These are phyloP conservation scores for Zaprionus capensis DNA, from an alignment of 1,140 invertebrate species.

Conservation along the genomic window DNA sequence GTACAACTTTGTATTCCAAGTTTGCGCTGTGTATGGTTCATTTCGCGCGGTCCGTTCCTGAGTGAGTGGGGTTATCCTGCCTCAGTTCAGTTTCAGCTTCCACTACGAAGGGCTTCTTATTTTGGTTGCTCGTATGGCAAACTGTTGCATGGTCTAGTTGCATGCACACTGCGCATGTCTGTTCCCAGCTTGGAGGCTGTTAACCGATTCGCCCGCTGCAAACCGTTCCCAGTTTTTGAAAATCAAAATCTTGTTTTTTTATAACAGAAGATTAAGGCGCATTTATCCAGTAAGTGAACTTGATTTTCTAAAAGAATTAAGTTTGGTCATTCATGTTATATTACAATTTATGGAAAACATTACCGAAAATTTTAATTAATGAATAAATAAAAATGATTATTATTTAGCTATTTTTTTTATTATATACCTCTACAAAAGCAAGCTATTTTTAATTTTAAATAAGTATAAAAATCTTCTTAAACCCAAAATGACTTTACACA, in stretches of 20 bases:
- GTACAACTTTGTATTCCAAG: slow-evolving; percentile 20
- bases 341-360: neutral
- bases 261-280: neutral
- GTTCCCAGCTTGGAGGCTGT: slow-evolving; percentile 42
- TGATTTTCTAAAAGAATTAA: no score
- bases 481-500: no score
- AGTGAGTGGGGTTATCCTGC: slow-evolving; percentile 16
- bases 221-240: slow-evolving; percentile 63
- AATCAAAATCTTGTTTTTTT: slow-evolving; percentile 4
- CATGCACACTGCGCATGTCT: slow-evolving; percentile 48
- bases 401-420: neutral
- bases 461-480: no score
- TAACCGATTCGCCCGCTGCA: slow-evolving; percentile 52
- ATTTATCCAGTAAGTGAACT: no score
- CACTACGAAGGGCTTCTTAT: neutral
- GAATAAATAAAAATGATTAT: neutral
- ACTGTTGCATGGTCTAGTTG: slow-evolving; percentile 55
- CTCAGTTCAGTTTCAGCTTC: slow-evolving; percentile 39
- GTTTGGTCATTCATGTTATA: no score
- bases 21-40: slow-evolving; percentile 32
- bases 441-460: no score
- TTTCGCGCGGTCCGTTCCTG: slow-evolving; percentile 14
- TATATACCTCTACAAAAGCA: neutral
- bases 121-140: slow-evolving; percentile 43
- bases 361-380: neutral